Evolutionary conservation across 2,888 invertebrate genomes (phyloP).

Genomic region (Tuta absoluta): DNA sequence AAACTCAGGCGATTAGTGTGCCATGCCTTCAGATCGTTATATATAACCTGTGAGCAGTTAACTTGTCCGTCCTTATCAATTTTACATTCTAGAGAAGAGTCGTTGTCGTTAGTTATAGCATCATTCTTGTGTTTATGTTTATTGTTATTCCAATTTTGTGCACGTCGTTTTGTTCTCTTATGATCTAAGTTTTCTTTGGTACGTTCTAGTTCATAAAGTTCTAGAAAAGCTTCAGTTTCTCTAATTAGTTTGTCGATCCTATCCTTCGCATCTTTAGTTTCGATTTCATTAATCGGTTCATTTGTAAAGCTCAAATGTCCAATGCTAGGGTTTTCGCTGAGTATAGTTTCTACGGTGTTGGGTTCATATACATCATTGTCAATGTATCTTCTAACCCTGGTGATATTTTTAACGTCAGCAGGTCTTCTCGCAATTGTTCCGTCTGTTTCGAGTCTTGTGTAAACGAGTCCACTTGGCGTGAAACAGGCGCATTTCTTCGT

Average conservation of each 20-base stretch:
- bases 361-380: conserved; percentile 73
- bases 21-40: conserved; percentile 92
- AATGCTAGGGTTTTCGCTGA: conserved; percentile 75
- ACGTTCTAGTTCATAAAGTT: conserved; percentile 63
- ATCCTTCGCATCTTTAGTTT: conserved; percentile 61
- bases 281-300: conserved; percentile 65
- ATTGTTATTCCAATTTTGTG: conserved; percentile 69
- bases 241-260: conserved; percentile 73
- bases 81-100: conserved; percentile 84
- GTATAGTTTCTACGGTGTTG: conserved; percentile 72
- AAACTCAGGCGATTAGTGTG: conserved; percentile 90
- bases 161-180: conserved; percentile 73
- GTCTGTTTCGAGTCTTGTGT: conserved; percentile 86
- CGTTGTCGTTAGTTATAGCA: conserved; percentile 67
- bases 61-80: conserved; percentile 87
- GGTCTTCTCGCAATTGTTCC: conserved; percentile 73
- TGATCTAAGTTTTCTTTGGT: conserved; percentile 75
- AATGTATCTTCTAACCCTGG: conserved; percentile 63
- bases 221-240: conserved; percentile 75
- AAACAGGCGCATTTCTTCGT: conserved; percentile 91
- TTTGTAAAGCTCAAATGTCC: conserved; percentile 70
- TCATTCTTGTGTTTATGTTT: conserved; percentile 71
- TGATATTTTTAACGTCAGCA: conserved; percentile 54
- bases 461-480: conserved; percentile 88
- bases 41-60: conserved; percentile 91